These are phyloP conservation scores for Cyclophora albipunctata DNA, from an alignment of 2,888 invertebrate genomes.

Conservation along the genomic window DNA sequence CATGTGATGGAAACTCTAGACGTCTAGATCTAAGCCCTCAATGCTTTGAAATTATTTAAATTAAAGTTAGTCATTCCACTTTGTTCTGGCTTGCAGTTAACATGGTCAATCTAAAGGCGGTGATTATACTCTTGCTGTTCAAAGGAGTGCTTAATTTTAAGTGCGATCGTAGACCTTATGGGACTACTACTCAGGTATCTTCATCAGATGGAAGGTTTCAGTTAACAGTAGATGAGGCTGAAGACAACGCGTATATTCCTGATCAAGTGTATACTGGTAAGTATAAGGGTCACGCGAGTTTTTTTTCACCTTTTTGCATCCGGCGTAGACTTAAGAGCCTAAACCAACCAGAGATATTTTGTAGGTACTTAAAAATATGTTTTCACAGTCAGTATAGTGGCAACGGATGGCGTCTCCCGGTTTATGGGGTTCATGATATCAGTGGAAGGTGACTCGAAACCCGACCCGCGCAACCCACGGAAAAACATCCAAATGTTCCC, in stretches of 20 bases:
- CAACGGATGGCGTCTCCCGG: slow-evolving; percentile 46
- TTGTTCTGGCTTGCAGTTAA: no score
- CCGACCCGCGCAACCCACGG: slow-evolving; percentile 51
- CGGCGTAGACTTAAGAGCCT: no score
- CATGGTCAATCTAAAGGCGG: no score
- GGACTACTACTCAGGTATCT: slow-evolving; percentile 44
- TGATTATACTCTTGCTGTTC: no score
- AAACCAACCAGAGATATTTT: no score
- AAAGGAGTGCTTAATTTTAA: slow-evolving; percentile 30
- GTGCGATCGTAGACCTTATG: slow-evolving; percentile 59
- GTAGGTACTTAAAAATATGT: no score
- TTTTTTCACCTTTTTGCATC: no score
- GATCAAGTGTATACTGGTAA: slow-evolving; percentile 58
- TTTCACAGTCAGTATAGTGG: slow-evolving; percentile 41
- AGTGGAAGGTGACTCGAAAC: slow-evolving; percentile 52
- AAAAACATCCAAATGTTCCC: slow-evolving; percentile 39
- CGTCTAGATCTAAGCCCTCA: no score
- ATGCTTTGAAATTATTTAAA: no score
- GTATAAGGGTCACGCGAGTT: neutral
- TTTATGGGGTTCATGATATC: slow-evolving; percentile 63
- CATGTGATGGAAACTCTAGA: no score
- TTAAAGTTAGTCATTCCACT: no score
- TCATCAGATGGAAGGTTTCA: slow-evolving; percentile 55
- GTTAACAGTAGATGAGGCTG: slow-evolving; percentile 36
- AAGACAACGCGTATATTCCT: slow-evolving; percentile 50